Evolutionary conservation across 2,113 vertebrate species (phyloP).

Genomic region (Fregetta grallaria): DNA sequence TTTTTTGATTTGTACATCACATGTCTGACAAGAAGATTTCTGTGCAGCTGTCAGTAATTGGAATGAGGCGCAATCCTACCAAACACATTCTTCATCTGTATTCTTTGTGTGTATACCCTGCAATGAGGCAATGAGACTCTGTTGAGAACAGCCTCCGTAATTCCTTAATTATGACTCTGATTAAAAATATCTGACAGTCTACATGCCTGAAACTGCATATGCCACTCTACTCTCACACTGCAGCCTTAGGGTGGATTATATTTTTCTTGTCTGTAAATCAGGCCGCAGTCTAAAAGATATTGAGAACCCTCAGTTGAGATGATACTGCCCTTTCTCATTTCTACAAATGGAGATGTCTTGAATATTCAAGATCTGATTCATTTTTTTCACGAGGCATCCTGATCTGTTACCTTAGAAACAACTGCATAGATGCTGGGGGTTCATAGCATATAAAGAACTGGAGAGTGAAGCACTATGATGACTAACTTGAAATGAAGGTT

Average conservation of each 20-base stretch:
- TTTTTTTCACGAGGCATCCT: conserved; percentile 43
- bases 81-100: conserved; percentile 34
- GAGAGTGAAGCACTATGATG: background rate
- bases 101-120: background rate
- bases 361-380: conserved; percentile 66
- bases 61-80: background rate
- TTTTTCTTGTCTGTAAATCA: conserved; percentile 20
- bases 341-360: conserved; percentile 40
- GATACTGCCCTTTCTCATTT: conserved; percentile 14
- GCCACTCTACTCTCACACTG: background rate
- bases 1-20: background rate
- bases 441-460: conserved; percentile 15
- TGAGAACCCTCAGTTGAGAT: background rate
- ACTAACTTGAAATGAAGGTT: conserved; percentile 12
- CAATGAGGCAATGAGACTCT: background rate
- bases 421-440: conserved; percentile 43
- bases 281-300: background rate
- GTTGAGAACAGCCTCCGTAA: background rate
- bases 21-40: background rate
- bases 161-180: conserved; percentile 53
- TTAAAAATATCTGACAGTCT: conserved; percentile 53
- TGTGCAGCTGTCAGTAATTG: background rate
- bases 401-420: conserved; percentile 73
- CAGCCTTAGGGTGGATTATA: background rate
- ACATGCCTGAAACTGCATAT: background rate